phyloP scores from a whole-genome alignment of 2,113 vertebrate species.

The Herpailurus yagouaroundi region DNA sequence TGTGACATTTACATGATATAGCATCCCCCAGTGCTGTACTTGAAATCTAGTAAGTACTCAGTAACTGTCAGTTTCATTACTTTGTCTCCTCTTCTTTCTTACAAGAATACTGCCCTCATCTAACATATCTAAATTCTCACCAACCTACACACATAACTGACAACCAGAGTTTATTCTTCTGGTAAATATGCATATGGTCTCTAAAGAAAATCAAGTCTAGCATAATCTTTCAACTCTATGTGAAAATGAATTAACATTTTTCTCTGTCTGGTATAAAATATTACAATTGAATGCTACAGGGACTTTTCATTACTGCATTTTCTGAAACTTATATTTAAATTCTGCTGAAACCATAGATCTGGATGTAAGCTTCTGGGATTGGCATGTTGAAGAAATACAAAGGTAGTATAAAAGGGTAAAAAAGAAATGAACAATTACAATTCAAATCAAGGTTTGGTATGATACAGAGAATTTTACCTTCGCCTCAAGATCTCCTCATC shows the following conservation, averaged over 20 bases:
- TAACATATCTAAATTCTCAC: background rate
- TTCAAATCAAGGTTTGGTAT: constrained; percentile 24
- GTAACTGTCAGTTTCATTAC: background rate
- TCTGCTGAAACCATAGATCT: constrained; percentile 23
- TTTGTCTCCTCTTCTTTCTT: background rate
- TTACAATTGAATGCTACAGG: constrained; percentile 5
- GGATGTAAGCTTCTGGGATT: constrained; percentile 43
- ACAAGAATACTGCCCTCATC: background rate
- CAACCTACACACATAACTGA: constrained; percentile 20
- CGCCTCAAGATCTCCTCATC: constrained; percentile 2
- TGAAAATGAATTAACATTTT: constrained; percentile 63
- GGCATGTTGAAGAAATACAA: background rate
- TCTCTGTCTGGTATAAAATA: constrained; percentile 58
- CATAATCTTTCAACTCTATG: constrained; percentile 32
- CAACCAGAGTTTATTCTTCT: constrained; percentile 26
- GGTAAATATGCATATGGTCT: constrained; percentile 3
- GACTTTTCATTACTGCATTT: constrained; percentile 53
- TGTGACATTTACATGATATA: background rate
- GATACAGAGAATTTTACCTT: background rate
- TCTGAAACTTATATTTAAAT: constrained; percentile 51
- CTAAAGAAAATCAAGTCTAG: constrained; percentile 54
- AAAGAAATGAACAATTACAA: constrained; percentile 29
- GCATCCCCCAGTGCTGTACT: background rate
- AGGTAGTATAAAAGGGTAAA: background rate
- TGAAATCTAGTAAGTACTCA: background rate